Percentiles rank a stretch among this genome's conserved stretches.
These are phyloP conservation scores for Chironomus striatipennis DNA, from an alignment of 1,140 invertebrate genomes.

Conservation along the genomic window DNA sequence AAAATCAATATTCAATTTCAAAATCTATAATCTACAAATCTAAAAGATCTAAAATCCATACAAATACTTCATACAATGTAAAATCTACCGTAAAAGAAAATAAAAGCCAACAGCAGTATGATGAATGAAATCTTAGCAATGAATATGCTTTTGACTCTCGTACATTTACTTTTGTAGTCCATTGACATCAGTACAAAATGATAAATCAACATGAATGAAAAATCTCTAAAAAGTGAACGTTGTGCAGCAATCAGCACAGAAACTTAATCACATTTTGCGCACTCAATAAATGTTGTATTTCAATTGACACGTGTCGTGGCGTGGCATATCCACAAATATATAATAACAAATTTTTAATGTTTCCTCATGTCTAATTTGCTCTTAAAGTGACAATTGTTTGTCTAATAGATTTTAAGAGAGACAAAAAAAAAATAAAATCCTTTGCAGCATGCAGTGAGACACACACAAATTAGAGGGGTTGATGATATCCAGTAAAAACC, in stretches of 20 bases:
- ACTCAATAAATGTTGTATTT: constrained; percentile 3
- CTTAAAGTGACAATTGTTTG: neutral
- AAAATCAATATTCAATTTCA: too few relatives aligned
- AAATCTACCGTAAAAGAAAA: too few relatives aligned
- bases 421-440: neutral
- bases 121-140: too few relatives aligned
- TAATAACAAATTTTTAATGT: constrained; percentile 1
- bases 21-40: too few relatives aligned
- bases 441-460: too few relatives aligned
- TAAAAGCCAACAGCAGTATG: too few relatives aligned
- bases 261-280: constrained; percentile 7
- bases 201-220: neutral
- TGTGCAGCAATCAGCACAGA: neutral
- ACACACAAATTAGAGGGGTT: neutral
- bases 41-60: too few relatives aligned
- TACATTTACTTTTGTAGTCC: too few relatives aligned
- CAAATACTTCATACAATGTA: too few relatives aligned
- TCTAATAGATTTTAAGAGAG: constrained; percentile 3
- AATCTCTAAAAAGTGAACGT: neutral
- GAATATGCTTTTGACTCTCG: too few relatives aligned
- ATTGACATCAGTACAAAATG: neutral
- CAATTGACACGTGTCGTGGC: neutral
- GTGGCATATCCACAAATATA: neutral
- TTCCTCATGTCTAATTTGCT: constrained; percentile 23
- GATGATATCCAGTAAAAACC: neutral